These are phyloP conservation scores for Atethmia centrago DNA, from an alignment of 2,888 invertebrate species.

Conservation along the genomic window DNA sequence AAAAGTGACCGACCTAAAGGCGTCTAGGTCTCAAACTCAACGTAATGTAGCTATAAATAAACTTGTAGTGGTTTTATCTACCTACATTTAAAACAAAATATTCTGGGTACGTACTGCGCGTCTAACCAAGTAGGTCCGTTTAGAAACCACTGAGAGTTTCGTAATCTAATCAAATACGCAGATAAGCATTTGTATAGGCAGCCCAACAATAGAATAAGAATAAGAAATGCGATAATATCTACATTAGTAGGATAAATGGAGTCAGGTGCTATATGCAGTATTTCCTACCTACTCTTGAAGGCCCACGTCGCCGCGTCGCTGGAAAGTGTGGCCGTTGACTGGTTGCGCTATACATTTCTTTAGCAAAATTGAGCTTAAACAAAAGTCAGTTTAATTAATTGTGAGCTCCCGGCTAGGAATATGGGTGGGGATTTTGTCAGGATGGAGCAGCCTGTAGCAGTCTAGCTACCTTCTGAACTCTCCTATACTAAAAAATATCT, in stretches of 20 bases:
- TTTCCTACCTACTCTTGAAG: constrained; percentile 66
- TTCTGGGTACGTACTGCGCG: constrained; percentile 17
- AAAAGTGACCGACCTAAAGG: constrained; percentile 18
- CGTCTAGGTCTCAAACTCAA: background rate
- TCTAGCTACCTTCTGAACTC: background rate
- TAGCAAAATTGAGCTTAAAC: constrained; percentile 27
- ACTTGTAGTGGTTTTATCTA: background rate
- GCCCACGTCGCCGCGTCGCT: constrained; percentile 76
- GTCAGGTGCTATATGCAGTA: constrained; percentile 66
- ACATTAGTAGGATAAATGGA: constrained; percentile 68
- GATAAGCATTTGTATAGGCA: constrained; percentile 50
- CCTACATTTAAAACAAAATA: constrained; percentile 16
- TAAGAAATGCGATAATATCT: constrained; percentile 68
- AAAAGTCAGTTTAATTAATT: constrained; percentile 11
- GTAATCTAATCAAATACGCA: constrained; percentile 47
- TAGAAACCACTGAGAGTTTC: constrained; percentile 47
- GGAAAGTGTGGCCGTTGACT: constrained; percentile 80
- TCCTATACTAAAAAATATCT: background rate
- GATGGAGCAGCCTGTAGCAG: background rate
- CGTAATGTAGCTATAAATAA: background rate
- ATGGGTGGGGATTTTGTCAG: background rate
- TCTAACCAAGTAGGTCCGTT: constrained; percentile 26
- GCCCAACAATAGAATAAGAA: constrained; percentile 69
- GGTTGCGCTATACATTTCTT: constrained; percentile 68
- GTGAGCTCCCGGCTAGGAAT: background rate